A percentile compares a stretch with the other conserved stretches of the same genome.
Conservation (phyloP, 53 echinoderm and acorn worm species). For the Hippasteria phrygiana region DNA sequence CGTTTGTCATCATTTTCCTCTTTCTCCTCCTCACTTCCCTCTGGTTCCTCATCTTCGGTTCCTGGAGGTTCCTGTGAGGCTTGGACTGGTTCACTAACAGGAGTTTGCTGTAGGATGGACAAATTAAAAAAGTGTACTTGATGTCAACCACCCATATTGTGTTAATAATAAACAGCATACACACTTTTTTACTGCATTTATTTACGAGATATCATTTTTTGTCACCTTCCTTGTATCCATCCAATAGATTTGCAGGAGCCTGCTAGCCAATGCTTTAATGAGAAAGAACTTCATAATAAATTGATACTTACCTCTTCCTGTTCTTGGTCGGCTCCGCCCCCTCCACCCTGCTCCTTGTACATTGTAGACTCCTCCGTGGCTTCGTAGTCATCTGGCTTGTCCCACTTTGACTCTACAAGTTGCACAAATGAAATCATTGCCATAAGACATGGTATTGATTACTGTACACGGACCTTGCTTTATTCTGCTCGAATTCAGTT, state of each 20-base stretch:
- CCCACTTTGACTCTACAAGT: constrained; percentile 83
- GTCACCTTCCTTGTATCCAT: no score
- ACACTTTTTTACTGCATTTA: no score
- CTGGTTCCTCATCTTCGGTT: constrained; percentile 29
- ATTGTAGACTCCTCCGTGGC: constrained; percentile 18
- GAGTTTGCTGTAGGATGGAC: neutral
- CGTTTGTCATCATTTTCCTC: constrained; percentile 13
- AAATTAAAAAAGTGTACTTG: neutral
- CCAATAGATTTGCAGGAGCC: no score
- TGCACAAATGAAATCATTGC: neutral
- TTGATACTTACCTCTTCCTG: constrained; percentile 14
- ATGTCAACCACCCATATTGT: no score
- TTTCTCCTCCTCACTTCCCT: constrained; percentile 23
- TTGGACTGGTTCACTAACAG: neutral
- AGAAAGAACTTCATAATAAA: neutral
- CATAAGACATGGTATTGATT: neutral
- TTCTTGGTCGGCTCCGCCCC: constrained; percentile 6
- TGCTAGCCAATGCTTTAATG: no score
- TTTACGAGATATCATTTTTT: no score
- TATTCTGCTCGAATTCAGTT: no score
- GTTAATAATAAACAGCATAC: no score
- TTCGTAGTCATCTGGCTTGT: constrained; percentile 76
- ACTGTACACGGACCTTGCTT: no score
- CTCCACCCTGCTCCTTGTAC: neutral
- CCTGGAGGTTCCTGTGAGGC: constrained; percentile 27